Evolutionary conservation across 2,888 invertebrate genomes (phyloP).

Genomic region (Chelonus formosanus): DNA sequence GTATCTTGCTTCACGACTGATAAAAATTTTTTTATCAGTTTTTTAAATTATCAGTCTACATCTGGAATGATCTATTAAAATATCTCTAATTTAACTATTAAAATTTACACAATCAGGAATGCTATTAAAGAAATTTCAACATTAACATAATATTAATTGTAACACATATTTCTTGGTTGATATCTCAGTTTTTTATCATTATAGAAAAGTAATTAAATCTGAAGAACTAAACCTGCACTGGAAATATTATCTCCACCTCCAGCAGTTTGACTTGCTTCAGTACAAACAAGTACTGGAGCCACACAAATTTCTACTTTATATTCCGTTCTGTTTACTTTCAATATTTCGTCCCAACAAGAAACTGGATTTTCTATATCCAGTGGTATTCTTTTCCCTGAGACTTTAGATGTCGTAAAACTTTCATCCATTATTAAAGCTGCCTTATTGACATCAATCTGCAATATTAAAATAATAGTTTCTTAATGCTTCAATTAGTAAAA

Average conservation of each 20-base stretch:
- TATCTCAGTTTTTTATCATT: conserved; percentile 3
- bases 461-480: not conserved
- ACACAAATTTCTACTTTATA: conserved; percentile 76
- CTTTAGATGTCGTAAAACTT: conserved; percentile 79
- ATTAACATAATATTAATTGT: not conserved
- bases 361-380: conserved; percentile 78
- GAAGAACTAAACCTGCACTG: conserved; percentile 83
- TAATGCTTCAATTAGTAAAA: too few species aligned
- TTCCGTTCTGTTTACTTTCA: conserved; percentile 62
- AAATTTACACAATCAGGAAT: not conserved
- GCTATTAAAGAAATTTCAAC: conserved; percentile 19
- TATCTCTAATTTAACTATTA: too few species aligned
- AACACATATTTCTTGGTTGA: conserved; percentile 5
- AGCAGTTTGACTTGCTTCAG: conserved; percentile 81
- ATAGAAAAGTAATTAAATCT: conserved; percentile 65
- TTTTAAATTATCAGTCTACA: too few species aligned
- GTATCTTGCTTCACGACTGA: too few species aligned
- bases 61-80: too few species aligned
- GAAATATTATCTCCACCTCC: conserved; percentile 91
- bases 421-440: conserved; percentile 79
- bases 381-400: conserved; percentile 69
- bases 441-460: conserved; percentile 68
- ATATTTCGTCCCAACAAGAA: conserved; percentile 80
- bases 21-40: not conserved
- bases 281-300: conserved; percentile 85